Evolutionary conservation across 2,113 vertebrate species (phyloP), one percentile per base, ranked within the genome.

Genomic region (Charadrius vociferus): DNA sequence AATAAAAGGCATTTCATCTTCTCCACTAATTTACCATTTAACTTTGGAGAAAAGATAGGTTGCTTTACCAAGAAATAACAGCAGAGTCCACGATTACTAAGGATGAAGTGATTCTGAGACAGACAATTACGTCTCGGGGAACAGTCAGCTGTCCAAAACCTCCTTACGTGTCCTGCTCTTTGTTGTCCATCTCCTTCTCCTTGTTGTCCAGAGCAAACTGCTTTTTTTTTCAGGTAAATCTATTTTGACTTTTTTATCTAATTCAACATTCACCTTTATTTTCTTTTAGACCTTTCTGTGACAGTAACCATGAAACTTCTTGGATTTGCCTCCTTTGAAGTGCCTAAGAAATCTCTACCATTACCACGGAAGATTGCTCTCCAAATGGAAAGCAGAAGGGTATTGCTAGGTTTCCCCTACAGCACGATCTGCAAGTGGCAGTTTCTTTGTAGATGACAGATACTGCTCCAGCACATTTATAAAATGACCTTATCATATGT

Each of bases 401-500:
- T 14, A 29, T 58, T n/a, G 39, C 23, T 41, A 68, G 39, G 10
- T 77, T 93, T 92, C 61, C 67, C 62, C 24, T n/a, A 55, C 14
- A 53, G 34, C 14, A 29, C 0, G 0, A 41, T 65, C 26, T 81
- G 70, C 70, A 81, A 63, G 32, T 34, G 6, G 21, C 3, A 12
- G 52, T 43, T 93, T 65, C 56, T 72, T 11, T 88, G 63, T n/a
- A 70, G 79, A 49, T 29, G 24, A 22, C 17, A 72, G 43, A 73
- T 13, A 32, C 4, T 50, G 24, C 29, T 81, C 32, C 36, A 65
- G 45, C 30, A 81, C 37, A 14, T 61, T 77, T 78, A 63, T 23
- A 78, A n/a, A 65, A 24, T 7, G 11, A 41, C 11, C 7, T 53
- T 41, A 56, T 2, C 0, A 2, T 14, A 41, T 6, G 9, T 4